phyloP scores from a whole-genome alignment of 1,140 invertebrate species.

The Nasonia giraulti region DNA sequence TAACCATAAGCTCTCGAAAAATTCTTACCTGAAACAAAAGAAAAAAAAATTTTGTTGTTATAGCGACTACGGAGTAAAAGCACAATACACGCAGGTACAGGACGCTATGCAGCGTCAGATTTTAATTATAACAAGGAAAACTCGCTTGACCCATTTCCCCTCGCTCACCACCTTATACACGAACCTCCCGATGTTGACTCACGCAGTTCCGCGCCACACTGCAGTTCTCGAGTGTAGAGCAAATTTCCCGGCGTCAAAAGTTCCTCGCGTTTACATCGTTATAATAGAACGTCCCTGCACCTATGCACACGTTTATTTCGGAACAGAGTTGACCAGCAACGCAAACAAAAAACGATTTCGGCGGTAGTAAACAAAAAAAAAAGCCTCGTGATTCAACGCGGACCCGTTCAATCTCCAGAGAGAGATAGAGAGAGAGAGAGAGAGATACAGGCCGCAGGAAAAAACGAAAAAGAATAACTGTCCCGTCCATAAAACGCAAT shows the following conservation, averaged over 20 bases:
- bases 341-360: no score
- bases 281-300: not conserved
- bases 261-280: no score
- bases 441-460: not conserved
- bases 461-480: not conserved
- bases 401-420: not conserved
- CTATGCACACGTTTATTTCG: not conserved
- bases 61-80: no score
- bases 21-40: conserved; percentile 19
- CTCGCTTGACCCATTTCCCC: not conserved
- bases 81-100: no score
- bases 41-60: not conserved
- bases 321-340: not conserved
- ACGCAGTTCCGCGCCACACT: not conserved
- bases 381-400: not conserved
- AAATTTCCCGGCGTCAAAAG: not conserved
- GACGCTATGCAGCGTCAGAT: not conserved
- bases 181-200: not conserved
- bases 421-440: not conserved
- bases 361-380: not conserved
- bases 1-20: no score
- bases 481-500: conserved; percentile 17
- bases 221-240: not conserved
- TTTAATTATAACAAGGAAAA: conserved; percentile 15
- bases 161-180: no score